These are phyloP conservation scores for Pseudobourletiella spinata DNA, from an alignment of 1,140 invertebrate genomes.

Conservation along the genomic window DNA sequence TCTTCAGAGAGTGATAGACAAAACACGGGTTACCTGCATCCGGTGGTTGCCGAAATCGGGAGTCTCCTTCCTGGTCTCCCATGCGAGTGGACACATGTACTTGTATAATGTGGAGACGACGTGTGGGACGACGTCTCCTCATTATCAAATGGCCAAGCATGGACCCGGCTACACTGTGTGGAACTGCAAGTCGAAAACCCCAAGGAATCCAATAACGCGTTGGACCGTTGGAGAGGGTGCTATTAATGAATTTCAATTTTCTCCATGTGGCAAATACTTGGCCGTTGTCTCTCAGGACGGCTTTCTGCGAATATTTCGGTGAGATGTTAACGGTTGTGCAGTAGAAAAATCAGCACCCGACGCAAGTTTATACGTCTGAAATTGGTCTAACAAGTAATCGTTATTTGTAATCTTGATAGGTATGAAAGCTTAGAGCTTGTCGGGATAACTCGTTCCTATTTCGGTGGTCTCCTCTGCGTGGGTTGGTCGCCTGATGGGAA, in stretches of 20 bases:
- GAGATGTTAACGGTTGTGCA: too few species aligned
- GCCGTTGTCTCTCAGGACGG: constrained; percentile 94
- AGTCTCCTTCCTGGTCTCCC: constrained; percentile 87
- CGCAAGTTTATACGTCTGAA: too few species aligned
- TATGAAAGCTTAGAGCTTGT: constrained; percentile 95
- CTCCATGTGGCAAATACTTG: constrained; percentile 82
- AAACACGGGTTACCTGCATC: constrained; percentile 96
- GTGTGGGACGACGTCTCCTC: constrained; percentile 70
- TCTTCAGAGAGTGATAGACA: constrained; percentile 88
- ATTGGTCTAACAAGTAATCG: too few species aligned
- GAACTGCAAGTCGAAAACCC: constrained; percentile 93
- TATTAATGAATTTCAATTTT: constrained; percentile 97
- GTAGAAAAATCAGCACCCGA: too few species aligned
- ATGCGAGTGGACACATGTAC: constrained; percentile 90
- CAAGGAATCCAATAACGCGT: constrained; percentile 86
- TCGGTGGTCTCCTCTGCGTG: constrained; percentile 66
- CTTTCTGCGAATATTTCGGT: constrained; percentile 86
- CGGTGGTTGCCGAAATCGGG: constrained; percentile 91
- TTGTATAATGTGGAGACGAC: constrained; percentile 92
- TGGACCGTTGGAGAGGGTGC: constrained; percentile 71
- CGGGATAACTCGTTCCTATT: constrained; percentile 85
- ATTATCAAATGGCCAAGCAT: constrained; percentile 91
- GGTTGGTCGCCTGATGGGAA: constrained; percentile 94
- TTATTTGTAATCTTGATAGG: constrained; percentile 11
- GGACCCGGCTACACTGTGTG: constrained; percentile 89